These are phyloP conservation scores for Tridacna gigas DNA, from an alignment of 2,888 invertebrate genomes.

Conservation along the genomic window DNA sequence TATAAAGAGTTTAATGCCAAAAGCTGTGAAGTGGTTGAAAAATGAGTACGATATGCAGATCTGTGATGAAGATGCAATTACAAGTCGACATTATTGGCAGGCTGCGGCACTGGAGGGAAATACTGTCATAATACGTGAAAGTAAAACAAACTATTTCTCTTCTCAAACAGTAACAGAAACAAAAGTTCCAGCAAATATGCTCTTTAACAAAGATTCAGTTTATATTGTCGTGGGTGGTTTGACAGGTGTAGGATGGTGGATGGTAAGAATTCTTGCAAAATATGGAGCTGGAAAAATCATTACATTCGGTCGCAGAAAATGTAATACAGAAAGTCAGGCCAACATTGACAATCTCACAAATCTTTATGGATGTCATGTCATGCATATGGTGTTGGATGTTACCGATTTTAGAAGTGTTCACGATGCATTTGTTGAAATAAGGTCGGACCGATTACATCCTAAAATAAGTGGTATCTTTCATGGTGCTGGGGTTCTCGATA, in stretches of 20 bases:
- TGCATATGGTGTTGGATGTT: not conserved
- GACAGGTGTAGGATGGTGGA: slow-evolving; percentile 73
- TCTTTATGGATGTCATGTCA: not conserved
- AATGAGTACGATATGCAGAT: not conserved
- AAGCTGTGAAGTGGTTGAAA: not conserved
- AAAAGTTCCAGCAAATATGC: not conserved
- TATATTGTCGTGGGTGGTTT: slow-evolving; percentile 73
- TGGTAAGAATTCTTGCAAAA: slow-evolving; percentile 62
- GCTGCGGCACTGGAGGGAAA: not conserved
- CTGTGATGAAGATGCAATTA: not conserved
- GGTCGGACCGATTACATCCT: not conserved
- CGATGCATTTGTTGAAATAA: not conserved
- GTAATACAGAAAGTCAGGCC: no score
- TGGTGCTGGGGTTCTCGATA: slow-evolving; percentile 9
- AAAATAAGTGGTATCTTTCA: slow-evolving; percentile 15
- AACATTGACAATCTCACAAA: not conserved
- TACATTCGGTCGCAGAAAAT: slow-evolving; percentile 57
- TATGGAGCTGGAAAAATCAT: slow-evolving; percentile 67
- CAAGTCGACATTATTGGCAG: not conserved
- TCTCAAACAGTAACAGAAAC: not conserved
- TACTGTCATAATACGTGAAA: not conserved
- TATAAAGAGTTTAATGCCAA: not conserved
- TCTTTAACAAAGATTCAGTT: slow-evolving; percentile 15
- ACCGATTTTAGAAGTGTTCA: not conserved
- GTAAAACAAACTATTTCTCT: not conserved